phyloP scores from a whole-genome alignment of 2,888 invertebrate species.

The Xestia ashworthii region DNA sequence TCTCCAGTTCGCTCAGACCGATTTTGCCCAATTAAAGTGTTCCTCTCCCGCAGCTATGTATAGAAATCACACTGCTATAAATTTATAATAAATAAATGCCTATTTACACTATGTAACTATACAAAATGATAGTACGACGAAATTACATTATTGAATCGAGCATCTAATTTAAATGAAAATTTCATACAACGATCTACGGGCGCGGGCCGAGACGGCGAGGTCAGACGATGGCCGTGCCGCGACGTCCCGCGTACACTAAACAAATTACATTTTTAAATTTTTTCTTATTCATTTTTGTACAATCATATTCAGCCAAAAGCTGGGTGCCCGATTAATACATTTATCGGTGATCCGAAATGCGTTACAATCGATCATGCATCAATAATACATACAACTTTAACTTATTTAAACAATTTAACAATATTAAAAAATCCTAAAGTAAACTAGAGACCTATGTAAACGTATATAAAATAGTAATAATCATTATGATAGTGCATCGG shows the following conservation, averaged over 20 bases:
- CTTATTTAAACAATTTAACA: conserved; percentile 90
- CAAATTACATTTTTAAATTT: conserved; percentile 84
- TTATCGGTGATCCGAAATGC: conserved; percentile 85
- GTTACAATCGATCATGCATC: conserved; percentile 86
- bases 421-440: conserved; percentile 89
- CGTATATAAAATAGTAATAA: conserved; percentile 84
- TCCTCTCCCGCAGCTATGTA: conserved; percentile 89
- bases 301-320: conserved; percentile 88
- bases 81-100: conserved; percentile 91
- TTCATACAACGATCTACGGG: conserved; percentile 85
- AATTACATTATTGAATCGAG: conserved; percentile 89
- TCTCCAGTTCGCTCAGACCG: conserved; percentile 85
- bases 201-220: conserved; percentile 72
- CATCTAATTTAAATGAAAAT: conserved; percentile 87
- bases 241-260: conserved; percentile 78
- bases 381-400: conserved; percentile 89
- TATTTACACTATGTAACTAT: conserved; percentile 91
- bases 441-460: conserved; percentile 87
- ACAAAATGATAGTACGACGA: conserved; percentile 90
- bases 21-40: conserved; percentile 82
- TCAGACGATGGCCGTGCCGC: conserved; percentile 59
- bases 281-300: conserved; percentile 87
- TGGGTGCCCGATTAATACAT: conserved; percentile 86
- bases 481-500: conserved; percentile 80
- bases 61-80: conserved; percentile 90